phyloP scores from a whole-genome alignment of 2,888 invertebrate species.

The Globia sparganii region DNA sequence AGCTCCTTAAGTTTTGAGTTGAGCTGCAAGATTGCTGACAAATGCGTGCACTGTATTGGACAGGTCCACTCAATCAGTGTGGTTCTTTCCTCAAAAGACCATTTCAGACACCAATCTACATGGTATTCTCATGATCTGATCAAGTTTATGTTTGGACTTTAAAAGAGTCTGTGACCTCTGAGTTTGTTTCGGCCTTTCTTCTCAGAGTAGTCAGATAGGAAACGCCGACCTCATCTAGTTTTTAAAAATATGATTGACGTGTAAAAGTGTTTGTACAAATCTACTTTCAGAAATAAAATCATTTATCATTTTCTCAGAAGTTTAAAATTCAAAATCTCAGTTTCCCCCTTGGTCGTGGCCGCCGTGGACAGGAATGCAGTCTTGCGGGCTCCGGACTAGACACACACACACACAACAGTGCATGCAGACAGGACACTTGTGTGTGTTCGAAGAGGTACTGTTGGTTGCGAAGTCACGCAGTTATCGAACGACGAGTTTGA shows the following conservation, averaged over 20 bases:
- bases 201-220: too few species aligned
- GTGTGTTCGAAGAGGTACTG: conserved; percentile 54
- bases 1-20: too few species aligned
- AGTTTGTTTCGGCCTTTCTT: too few species aligned
- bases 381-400: conserved; percentile 73
- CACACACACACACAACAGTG: conserved; percentile 62
- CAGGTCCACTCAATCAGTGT: too few species aligned
- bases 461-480: conserved; percentile 41
- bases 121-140: too few species aligned
- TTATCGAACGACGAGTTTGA: conserved; percentile 27
- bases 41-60: too few species aligned
- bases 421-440: conserved; percentile 41
- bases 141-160: too few species aligned
- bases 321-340: conserved; percentile 26
- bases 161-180: too few species aligned
- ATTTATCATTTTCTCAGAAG: background rate
- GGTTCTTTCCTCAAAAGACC: too few species aligned
- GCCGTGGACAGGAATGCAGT: conserved; percentile 79
- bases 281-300: background rate
- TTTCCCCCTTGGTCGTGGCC: conserved; percentile 33
- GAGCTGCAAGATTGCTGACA: too few species aligned
- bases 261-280: background rate
- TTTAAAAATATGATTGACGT: background rate
- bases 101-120: too few species aligned
- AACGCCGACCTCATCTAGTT: background rate